Evolutionary conservation across 2,888 invertebrate species (phyloP).

Genomic region (Iphiclides podalirius): DNA sequence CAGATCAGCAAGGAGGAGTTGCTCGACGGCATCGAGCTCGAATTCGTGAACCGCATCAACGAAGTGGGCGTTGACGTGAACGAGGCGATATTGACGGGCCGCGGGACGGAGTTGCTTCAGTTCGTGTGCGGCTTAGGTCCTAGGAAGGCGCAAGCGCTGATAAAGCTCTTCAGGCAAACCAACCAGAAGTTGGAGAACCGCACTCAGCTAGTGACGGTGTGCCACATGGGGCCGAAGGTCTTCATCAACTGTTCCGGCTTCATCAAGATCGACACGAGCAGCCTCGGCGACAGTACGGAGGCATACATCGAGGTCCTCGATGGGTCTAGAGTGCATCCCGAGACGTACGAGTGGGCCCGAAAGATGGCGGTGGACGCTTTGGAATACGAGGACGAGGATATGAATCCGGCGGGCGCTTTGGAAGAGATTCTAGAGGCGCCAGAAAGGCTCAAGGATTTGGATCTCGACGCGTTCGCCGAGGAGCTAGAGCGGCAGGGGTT

Average conservation of each 20-base stretch:
- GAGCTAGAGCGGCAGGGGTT: slow-evolving; percentile 96
- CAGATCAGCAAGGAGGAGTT: slow-evolving; percentile 92
- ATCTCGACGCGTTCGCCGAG: slow-evolving; percentile 98
- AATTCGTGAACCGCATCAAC: slow-evolving; percentile 96
- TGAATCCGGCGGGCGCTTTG: slow-evolving; percentile 97
- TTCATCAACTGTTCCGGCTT: slow-evolving; percentile 99
- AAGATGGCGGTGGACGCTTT: slow-evolving; percentile 99
- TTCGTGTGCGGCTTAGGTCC: slow-evolving; percentile 98
- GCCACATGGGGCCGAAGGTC: slow-evolving; percentile 98
- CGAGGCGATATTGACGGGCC: slow-evolving; percentile 92
- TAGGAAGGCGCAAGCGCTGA: slow-evolving; percentile 92
- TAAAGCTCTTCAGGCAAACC: slow-evolving; percentile 93
- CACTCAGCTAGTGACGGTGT: slow-evolving; percentile 96
- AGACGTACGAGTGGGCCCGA: slow-evolving; percentile 99
- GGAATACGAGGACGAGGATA: slow-evolving; percentile 98
- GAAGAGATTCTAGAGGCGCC: slow-evolving; percentile 98
- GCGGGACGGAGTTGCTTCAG: slow-evolving; percentile 94
- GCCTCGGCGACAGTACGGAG: slow-evolving; percentile 95
- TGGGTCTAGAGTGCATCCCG: slow-evolving; percentile 98
- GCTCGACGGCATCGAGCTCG: slow-evolving; percentile 90
- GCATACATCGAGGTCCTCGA: slow-evolving; percentile 97
- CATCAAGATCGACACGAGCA: slow-evolving; percentile 98
- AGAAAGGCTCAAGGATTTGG: slow-evolving; percentile 95
- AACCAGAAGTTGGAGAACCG: slow-evolving; percentile 96
- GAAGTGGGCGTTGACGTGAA: slow-evolving; percentile 99